These are phyloP conservation scores for Philotrypesis tridentata DNA, from an alignment of 1,140 invertebrate species.

Conservation along the genomic window DNA sequence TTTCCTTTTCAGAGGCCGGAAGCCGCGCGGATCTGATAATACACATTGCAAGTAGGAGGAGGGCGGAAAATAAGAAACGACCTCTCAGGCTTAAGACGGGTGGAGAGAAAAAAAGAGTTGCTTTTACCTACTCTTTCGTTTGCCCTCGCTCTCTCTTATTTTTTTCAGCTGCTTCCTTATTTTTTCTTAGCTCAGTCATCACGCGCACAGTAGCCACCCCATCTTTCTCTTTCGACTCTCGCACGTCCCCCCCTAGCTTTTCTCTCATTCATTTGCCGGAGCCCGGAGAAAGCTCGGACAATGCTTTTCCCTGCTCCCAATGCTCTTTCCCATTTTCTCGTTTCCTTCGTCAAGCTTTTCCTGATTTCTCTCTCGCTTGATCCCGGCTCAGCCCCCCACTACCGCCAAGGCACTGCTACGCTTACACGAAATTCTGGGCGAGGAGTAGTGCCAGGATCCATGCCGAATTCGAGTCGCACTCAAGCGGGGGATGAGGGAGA, in stretches of 20 bases:
- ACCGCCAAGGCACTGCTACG: constrained; percentile 18
- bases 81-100: constrained; percentile 50
- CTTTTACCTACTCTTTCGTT: constrained; percentile 39
- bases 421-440: constrained; percentile 41
- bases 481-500: constrained; percentile 48
- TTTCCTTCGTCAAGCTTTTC: constrained; percentile 32
- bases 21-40: constrained; percentile 52
- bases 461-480: constrained; percentile 50
- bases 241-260: constrained; percentile 36
- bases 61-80: constrained; percentile 51
- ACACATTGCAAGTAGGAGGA: constrained; percentile 40
- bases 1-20: constrained; percentile 40
- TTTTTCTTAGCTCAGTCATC: not conserved
- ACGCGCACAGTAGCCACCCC: not conserved
- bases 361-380: constrained; percentile 46
- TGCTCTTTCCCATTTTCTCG: constrained; percentile 36
- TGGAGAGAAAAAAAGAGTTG: constrained; percentile 21
- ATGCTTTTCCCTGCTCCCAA: constrained; percentile 18
- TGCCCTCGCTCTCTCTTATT: not conserved
- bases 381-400: constrained; percentile 44
- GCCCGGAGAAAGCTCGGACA: constrained; percentile 6
- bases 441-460: constrained; percentile 45
- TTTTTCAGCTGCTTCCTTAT: constrained; percentile 31
- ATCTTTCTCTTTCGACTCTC: constrained; percentile 28
- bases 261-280: constrained; percentile 50